phyloP scores from a whole-genome alignment of 2,797 vertebrate species.

The Babyrousa celebensis region DNA sequence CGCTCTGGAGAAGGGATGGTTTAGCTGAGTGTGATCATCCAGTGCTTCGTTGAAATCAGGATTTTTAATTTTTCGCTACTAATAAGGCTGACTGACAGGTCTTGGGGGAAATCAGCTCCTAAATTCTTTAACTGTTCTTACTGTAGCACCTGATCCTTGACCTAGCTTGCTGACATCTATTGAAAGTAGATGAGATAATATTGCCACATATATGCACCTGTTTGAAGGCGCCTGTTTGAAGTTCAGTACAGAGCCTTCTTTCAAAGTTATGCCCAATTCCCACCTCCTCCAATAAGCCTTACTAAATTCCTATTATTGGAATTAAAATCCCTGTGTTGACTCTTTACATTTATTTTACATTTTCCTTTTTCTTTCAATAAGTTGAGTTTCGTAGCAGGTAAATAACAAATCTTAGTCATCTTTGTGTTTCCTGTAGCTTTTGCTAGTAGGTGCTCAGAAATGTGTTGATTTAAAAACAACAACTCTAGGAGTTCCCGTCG shows the following conservation, averaged over 20 bases:
- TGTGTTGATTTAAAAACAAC: not conserved
- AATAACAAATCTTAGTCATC: not conserved
- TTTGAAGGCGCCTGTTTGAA: conserved; percentile 65
- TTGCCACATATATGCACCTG: conserved; percentile 38
- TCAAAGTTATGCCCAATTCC: not conserved
- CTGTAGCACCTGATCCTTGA: conserved; percentile 73
- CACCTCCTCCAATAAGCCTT: not conserved
- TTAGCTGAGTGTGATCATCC: not conserved
- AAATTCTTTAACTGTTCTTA: not conserved
- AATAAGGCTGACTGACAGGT: not conserved
- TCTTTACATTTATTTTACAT: conserved; percentile 3
- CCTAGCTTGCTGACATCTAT: conserved; percentile 69
- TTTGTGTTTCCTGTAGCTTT: conserved; percentile 27
- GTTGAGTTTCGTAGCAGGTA: not conserved
- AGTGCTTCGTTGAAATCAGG: not conserved
- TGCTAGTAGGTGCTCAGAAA: not conserved
- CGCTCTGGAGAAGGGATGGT: not conserved
- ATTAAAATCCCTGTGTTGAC: not conserved
- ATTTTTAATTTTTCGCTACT: not conserved
- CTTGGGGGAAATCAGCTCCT: too few relatives aligned
- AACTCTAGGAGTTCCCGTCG: too few relatives aligned
- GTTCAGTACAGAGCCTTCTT: conserved; percentile 30
- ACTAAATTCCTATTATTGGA: not conserved
- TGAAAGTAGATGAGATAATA: conserved; percentile 54
- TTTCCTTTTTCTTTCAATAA: not conserved